A percentile compares a stretch with the other conserved stretches of the same genome.
phyloP scores from a whole-genome alignment of 2,888 invertebrate species.

The Nomada lathburiana region DNA sequence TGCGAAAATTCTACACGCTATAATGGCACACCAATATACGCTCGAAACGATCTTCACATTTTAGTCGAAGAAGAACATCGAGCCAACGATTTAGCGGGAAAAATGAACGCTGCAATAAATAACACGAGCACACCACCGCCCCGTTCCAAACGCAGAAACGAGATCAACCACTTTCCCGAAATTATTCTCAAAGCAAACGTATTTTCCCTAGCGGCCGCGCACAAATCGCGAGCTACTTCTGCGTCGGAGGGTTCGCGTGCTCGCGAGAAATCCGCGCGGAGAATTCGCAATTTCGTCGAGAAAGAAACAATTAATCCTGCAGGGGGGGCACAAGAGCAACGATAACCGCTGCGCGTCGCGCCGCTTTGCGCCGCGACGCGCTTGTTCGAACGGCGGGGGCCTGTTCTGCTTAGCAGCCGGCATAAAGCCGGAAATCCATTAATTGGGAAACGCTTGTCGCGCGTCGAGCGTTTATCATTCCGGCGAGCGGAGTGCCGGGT shows the following conservation, averaged over 20 bases:
- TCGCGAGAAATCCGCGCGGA: constrained; percentile 32
- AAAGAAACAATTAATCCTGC: constrained; percentile 42
- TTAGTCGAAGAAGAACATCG: too few relatives aligned
- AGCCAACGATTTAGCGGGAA: too few relatives aligned
- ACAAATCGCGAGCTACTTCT: constrained; percentile 12
- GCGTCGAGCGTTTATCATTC: constrained; percentile 73
- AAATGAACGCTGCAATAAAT: neutral
- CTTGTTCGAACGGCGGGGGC: neutral
- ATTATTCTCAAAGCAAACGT: constrained; percentile 22
- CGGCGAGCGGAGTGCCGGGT: constrained; percentile 72
- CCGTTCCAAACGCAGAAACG: neutral
- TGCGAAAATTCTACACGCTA: too few relatives aligned
- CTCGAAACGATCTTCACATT: neutral
- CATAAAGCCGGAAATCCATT: constrained; percentile 81
- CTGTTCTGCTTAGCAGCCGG: constrained; percentile 14
- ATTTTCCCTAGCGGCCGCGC: neutral
- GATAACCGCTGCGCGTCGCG: neutral
- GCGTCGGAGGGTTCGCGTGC: neutral
- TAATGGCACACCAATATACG: too few relatives aligned
- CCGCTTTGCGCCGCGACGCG: neutral
- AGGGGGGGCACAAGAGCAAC: constrained; percentile 1
- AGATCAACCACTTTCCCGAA: neutral
- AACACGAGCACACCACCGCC: too few relatives aligned
- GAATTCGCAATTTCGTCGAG: constrained; percentile 37
- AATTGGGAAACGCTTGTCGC: constrained; percentile 81